Conservation (phyloP, 2,797 vertebrate species). For the Epinephelus awoara region DNA sequence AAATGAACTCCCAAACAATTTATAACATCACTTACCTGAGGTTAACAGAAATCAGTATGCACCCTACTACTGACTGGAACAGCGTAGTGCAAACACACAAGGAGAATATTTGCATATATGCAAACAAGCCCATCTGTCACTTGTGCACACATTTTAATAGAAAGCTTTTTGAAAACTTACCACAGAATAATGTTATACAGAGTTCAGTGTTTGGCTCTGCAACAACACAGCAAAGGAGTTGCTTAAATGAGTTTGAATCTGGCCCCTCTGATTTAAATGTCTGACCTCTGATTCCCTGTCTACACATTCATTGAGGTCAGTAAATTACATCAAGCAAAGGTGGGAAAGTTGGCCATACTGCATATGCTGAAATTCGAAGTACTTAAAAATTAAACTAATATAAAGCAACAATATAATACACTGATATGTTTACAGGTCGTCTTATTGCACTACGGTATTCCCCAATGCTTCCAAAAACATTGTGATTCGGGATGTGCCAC, state of each 20-base stretch:
- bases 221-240: not conserved
- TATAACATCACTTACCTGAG: slow-evolving; percentile 16
- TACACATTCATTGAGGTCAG: not conserved
- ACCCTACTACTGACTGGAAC: slow-evolving; percentile 34
- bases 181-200: slow-evolving; percentile 11
- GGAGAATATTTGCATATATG: slow-evolving; percentile 70
- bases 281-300: not conserved
- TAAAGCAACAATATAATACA: not conserved
- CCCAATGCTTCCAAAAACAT: not conserved
- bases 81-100: slow-evolving; percentile 41
- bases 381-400: not conserved
- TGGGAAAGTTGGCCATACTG: not conserved
- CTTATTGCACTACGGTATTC: not conserved
- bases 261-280: not conserved
- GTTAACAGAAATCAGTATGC: slow-evolving; percentile 44
- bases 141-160: slow-evolving; percentile 47
- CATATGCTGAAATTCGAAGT: not conserved
- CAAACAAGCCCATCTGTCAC: slow-evolving; percentile 73
- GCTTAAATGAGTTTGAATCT: not conserved
- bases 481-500: not conserved
- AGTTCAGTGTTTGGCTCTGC: slow-evolving; percentile 8
- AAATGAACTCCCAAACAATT: slow-evolving; percentile 9
- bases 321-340: not conserved
- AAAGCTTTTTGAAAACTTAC: slow-evolving; percentile 31
- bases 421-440: not conserved